Evolutionary conservation across 2,888 invertebrate genomes (phyloP), one percentile per base, ranked within the genome.

Genomic region (Mystacides longicornis): DNA sequence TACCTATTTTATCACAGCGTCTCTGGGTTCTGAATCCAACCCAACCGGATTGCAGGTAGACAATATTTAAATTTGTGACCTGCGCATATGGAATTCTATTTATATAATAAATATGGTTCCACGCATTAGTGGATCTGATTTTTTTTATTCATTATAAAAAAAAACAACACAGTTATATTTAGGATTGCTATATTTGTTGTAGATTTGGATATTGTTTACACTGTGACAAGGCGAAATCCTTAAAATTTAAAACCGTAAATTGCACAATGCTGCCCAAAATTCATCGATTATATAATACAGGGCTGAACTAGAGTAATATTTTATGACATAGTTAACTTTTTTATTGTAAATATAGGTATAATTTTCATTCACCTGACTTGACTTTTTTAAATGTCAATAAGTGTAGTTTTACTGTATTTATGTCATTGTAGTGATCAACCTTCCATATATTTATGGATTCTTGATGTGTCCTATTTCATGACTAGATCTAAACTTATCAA

Each of bases 221-320:
- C 55, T 60, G 60, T 60, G 60, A 60, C 60, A 52, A 55, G 47
- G 57, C 57, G 45, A 60, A 54, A 60, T 60, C 21, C 51, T 49
- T 14, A 52, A 59, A 57, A 55, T 43, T 52, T 50, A 55, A 60
- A 60, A 60, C 60, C 57, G 60, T 60, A 60, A 60, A 60, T 60
- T 60, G 60, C 57, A 56, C 55, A 57, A 57, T 45, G 42, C 55
- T 55, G 33, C 42, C 53, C 51, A 27, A 4, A 21, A 48, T 31
- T 45, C 48, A 42, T 42, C 23, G 33, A 22, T 46, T 55, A 51
- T 16, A 19, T 49, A 16, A 48, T 37, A 43, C 49, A 37, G 37
- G 54, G 31, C 14, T 42, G 54, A 21, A 59, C 31, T 49, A 23
- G 56, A 19, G 31, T 20, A 33, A 37, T 7, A 31, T 9, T 9